A percentile compares a stretch with the other conserved stretches of the same genome.
These are phyloP conservation scores for Micronycteris hirsuta DNA, from an alignment of 2,113 vertebrate genomes.

Conservation along the genomic window DNA sequence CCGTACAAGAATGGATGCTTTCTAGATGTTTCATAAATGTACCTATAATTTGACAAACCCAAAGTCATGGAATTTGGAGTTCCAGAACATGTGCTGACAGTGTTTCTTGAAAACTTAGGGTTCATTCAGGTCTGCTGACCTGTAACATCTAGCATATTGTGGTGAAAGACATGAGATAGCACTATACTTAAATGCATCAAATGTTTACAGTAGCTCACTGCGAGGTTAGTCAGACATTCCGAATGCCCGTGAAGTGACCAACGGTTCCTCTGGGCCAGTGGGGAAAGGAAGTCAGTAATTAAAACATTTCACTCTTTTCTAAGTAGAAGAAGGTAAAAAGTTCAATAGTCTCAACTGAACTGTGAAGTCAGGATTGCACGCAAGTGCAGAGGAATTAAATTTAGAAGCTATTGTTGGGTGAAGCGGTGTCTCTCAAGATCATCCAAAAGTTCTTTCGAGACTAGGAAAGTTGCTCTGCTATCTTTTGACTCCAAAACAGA, in stretches of 20 bases:
- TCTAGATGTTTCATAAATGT: conserved; percentile 61
- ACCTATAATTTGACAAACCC: conserved; percentile 49
- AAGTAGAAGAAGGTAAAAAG: neutral
- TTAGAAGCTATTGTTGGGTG: neutral
- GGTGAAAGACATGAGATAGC: neutral
- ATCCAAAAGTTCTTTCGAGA: neutral
- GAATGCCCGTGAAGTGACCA: neutral
- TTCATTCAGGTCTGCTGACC: neutral
- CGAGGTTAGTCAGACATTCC: neutral
- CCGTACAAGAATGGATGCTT: conserved; percentile 66
- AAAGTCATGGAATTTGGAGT: neutral
- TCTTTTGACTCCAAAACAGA: neutral
- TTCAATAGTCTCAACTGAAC: neutral
- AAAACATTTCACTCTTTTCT: neutral
- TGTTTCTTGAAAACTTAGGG: neutral
- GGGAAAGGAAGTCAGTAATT: neutral
- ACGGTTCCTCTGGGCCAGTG: neutral
- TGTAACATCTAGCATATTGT: neutral
- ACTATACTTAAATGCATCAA: neutral
- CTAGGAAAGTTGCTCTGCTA: neutral
- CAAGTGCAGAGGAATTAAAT: neutral
- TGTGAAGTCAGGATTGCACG: neutral
- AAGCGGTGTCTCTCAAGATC: neutral
- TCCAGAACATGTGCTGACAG: neutral
- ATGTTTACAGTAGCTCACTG: neutral